A percentile compares a stretch with the other conserved stretches of the same genome.
Conservation (phyloP, 2,888 invertebrate genomes). For the Papilio demoleus region DNA sequence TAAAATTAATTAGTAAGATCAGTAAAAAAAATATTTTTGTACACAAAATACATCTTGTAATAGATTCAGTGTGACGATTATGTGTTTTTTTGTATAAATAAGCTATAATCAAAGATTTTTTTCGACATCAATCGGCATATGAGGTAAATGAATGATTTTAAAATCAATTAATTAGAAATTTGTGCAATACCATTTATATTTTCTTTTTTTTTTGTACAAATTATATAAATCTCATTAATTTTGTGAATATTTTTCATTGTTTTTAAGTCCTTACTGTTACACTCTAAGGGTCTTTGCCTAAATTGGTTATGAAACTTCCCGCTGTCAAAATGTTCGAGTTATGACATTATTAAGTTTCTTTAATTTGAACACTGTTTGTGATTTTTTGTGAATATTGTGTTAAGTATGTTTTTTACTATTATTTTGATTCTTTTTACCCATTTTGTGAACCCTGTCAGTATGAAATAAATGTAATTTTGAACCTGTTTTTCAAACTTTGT, state of each 20-base stretch:
- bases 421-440: constrained; percentile 24
- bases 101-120: too few species aligned
- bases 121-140: not conserved
- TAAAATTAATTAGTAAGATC: constrained; percentile 13
- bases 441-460: too few species aligned
- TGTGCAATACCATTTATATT: not conserved
- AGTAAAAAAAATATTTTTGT: constrained; percentile 37
- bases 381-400: constrained; percentile 26
- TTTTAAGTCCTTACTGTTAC: not conserved
- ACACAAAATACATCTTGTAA: constrained; percentile 15
- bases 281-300: not conserved
- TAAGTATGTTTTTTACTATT: constrained; percentile 16
- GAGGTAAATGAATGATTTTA: too few species aligned
- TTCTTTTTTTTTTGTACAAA: not conserved
- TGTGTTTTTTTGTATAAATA: not conserved
- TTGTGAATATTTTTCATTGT: constrained; percentile 1
- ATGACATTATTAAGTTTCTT: constrained; percentile 18
- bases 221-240: not conserved
- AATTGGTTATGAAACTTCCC: not conserved
- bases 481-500: not conserved
- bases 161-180: too few species aligned
- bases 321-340: not conserved
- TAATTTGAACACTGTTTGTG: constrained; percentile 20
- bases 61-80: not conserved
- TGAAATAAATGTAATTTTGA: not conserved